Base-by-base conservation (phyloP, 2,888 invertebrate genomes). In the Phragmatobia fuliginosa region DNA sequence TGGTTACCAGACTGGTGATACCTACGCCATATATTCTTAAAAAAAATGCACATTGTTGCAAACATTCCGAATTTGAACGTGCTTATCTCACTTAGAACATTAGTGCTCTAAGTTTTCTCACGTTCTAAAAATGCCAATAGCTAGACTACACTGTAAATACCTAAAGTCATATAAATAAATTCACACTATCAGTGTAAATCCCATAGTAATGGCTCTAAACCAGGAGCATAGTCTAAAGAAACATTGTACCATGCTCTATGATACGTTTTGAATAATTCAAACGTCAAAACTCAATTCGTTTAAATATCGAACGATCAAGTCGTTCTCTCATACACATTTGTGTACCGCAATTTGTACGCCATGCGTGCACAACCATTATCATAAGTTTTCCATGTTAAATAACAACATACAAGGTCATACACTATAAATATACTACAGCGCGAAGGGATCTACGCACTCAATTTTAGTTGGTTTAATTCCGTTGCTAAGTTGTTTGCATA, bases 391-490 rank as follows among this genome's bases (percentile, higher is more conserved):
- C 33, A 56, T 18, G 31, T 41, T 62, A 62, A 56, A 62, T 56
- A 67, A 38, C 56, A 56, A 14, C 45, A 25, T n/a, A 18, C 52
- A 67, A 67, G 67, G 67, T 62, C 67, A 56, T 1, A 41, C n/a
- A 33, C 38, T 58, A 67, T 62, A 31, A 62, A 56, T 62, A 58
- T 41, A 62, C 31, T n/a, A 56, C 56, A n/a, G 16, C 32, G 36
- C 60, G 45, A 33, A 45, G 58, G 59, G 25, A 60, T 60, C 10
- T 32, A 60, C 32, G 21, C 59, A 33, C 59, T 33, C 10, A 33
- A 59, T 32, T 28, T 32, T 6, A 7, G 10, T 21, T 33, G 21
- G 10, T 33, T n/a, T 21, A 21, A 31, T n/a, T 21, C 33, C 32
- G 59, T 32, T 8, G 21, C 33, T 2, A 32, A 21, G 32, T 33